These are phyloP conservation scores for Tyria jacobaeae DNA, from an alignment of 2,888 invertebrate genomes.

Conservation along the genomic window DNA sequence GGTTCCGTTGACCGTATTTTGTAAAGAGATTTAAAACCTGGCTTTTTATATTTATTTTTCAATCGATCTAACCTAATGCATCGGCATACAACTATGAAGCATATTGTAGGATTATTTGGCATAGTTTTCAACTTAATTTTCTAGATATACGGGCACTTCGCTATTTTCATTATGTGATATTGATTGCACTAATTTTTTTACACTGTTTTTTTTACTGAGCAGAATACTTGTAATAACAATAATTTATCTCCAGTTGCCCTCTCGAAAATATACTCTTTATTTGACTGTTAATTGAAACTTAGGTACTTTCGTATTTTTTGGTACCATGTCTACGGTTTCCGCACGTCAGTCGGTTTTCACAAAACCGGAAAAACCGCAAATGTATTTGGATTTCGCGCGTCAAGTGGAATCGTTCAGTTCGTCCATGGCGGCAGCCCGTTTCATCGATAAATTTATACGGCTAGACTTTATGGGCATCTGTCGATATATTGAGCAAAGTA, in stretches of 20 bases:
- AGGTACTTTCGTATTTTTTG: background rate
- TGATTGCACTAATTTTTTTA: too few relatives aligned
- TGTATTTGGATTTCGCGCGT: conserved; percentile 5
- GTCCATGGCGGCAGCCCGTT: conserved; percentile 29
- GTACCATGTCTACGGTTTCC: background rate
- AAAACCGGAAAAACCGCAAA: conserved; percentile 8
- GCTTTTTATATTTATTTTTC: background rate
- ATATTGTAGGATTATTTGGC: background rate
- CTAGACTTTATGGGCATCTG: conserved; percentile 35
- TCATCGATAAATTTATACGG: conserved; percentile 50
- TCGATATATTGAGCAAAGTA: conserved; percentile 27
- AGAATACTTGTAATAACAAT: too few relatives aligned
- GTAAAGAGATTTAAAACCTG: background rate
- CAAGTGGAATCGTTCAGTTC: conserved; percentile 18
- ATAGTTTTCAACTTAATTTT: too few relatives aligned
- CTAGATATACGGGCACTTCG: too few relatives aligned
- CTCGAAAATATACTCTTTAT: background rate
- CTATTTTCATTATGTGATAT: too few relatives aligned
- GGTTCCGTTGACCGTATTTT: conserved; percentile 1
- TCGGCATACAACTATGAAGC: background rate
- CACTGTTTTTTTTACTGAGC: too few relatives aligned
- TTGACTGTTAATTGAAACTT: background rate
- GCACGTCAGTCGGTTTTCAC: background rate
- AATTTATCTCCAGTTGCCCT: too few relatives aligned
- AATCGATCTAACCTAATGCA: background rate